phyloP scores from a whole-genome alignment of 2,888 invertebrate species.

The Acleris emargana region DNA sequence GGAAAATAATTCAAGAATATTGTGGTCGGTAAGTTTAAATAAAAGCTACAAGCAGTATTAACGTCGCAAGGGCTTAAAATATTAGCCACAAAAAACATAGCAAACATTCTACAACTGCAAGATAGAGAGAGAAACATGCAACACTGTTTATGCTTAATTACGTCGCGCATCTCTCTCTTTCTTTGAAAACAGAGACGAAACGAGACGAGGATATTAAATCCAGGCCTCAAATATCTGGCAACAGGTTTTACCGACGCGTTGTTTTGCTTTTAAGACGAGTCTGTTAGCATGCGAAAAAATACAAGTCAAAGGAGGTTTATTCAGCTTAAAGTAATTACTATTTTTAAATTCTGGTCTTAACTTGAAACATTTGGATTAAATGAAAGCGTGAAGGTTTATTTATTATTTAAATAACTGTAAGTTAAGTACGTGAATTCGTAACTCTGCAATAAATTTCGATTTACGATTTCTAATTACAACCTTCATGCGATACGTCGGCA shows the following conservation, averaged over 20 bases:
- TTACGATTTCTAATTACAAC: slow-evolving; percentile 26
- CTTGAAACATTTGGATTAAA: background rate
- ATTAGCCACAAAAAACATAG: background rate
- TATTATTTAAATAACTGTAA: too few species aligned
- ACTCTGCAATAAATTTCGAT: slow-evolving; percentile 2
- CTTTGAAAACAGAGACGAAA: slow-evolving; percentile 26
- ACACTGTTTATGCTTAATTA: slow-evolving; percentile 24
- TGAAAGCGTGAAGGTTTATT: background rate
- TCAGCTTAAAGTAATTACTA: slow-evolving; percentile 17
- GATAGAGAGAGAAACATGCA: slow-evolving; percentile 28
- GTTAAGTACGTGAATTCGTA: slow-evolving; percentile 1
- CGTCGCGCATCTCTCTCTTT: slow-evolving; percentile 22
- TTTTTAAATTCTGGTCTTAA: background rate
- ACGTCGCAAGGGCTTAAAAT: too few species aligned
- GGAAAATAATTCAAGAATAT: too few species aligned
- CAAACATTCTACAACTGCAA: slow-evolving; percentile 4
- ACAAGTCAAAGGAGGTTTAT: slow-evolving; percentile 12
- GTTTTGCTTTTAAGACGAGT: slow-evolving; percentile 26
- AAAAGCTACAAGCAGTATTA: too few species aligned
- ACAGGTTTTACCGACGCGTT: slow-evolving; percentile 33
- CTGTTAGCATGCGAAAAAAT: slow-evolving; percentile 27
- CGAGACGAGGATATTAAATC: slow-evolving; percentile 36
- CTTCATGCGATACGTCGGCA: slow-evolving; percentile 20
- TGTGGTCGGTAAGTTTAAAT: too few species aligned
- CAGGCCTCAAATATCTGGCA: slow-evolving; percentile 35